Evolutionary conservation across 2,888 invertebrate genomes (phyloP), one percentile per base, ranked within the genome.

Genomic region (Rhimphoctona megacephalus): DNA sequence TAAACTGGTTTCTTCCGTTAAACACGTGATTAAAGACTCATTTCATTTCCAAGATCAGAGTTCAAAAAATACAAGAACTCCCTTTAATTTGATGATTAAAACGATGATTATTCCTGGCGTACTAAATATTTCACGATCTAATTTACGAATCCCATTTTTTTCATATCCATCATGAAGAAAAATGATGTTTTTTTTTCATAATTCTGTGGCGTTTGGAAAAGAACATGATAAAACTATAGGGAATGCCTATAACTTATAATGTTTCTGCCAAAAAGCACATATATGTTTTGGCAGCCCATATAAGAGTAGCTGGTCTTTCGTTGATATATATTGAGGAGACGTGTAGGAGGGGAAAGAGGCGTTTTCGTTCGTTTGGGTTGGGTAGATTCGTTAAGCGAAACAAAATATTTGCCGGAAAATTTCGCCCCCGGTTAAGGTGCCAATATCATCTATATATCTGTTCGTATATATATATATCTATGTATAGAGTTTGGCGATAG

Each of bases 371-470:
- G 69, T 74, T 74, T 54, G 79, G 73, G 43, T 49, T 64, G 80
- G 76, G 74, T 33, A 78, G 76, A 84, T 86, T 86, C 84, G 81
- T 85, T 86, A 83, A 90, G 88, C 90, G 92, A 93, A 93, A 92
- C 90, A 93, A 93, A 93, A 94, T 94, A 94, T 93, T 94, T 93
- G 92, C 91, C 91, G 92, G 92, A 91, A 92, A 93, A 94, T 93
- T 92, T 91, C 88, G 92, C 91, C 92, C 88, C 90, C 89, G 91
- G 91, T 90, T 89, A 61, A 64, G 72, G 61, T 66, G 57, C 64
- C 54, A 61, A 46, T 79, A 79, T 83, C 49, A 46, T n/a, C 36
- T 72, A 70, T 61, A 76, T 54, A 80, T 64, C 46, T 19, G 61
- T 39, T 72, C 70, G 81, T 74, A 83, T 81, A 78, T 73, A 72